Evolutionary conservation across 1,140 invertebrate genomes (phyloP), one percentile per base, ranked within the genome.

Genomic region (Hylyphantes graminicola): DNA sequence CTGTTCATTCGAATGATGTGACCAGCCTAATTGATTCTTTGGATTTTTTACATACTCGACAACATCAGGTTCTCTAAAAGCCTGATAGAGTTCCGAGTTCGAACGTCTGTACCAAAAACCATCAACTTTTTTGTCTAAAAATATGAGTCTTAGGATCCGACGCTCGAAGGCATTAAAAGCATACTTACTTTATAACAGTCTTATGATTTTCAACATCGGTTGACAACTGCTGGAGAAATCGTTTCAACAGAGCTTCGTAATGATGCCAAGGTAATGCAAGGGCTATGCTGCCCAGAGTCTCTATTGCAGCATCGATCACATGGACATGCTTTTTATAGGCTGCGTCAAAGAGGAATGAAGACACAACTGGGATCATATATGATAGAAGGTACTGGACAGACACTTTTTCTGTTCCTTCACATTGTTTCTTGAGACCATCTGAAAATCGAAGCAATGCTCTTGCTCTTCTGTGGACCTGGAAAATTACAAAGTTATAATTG

Each of bases 351-450:
- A 98, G 90, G 90, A 95, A 98, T 13, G 92, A 92, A 0, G 94
- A 92, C 2, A 94, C 93, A 57, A 98, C 88, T 0, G 97, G 97
- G 64, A 98, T 88, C 79, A 98, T 92, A 87, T 96, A 97, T 86
- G 95, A 93, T 0, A 93, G 94, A 0, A 97, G 88, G 0, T 94
- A 94, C 87, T 93, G 92, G 0, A 92, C 89, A 83, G 93, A 93
- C 0, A 94, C 92, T 57, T 90, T 88, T 86, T 92, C 92, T 0
- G 88, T 89, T 53, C 93, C 88, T 54, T 92, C 92, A 35, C 17
- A 21, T n/a, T 55, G 57, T 7, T 64, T 8, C 87, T 92, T 92
- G 0, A 92, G 90, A 63, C 76, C 61, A 35, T 87, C 87, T n/a
- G 87, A 87, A 75, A 92, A 88, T 51, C 89, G 94, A 9, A 93